Base-by-base conservation (phyloP, 2,888 invertebrate genomes). In the Metopia argyrocephala region DNA sequence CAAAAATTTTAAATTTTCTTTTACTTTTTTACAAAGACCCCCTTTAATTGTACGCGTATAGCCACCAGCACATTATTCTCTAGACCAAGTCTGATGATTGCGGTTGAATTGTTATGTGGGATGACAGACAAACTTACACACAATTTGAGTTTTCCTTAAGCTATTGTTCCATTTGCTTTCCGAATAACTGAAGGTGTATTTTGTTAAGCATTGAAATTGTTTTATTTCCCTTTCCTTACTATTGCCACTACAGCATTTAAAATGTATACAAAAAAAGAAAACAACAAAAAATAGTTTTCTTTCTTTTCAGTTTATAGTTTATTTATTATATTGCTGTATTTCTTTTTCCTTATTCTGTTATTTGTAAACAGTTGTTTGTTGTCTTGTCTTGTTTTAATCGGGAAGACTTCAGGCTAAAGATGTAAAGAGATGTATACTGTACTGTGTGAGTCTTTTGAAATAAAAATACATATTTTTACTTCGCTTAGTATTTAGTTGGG, bases 251-350 rank as follows among this genome's bases (percentile, higher is more conserved):
- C 1, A 38, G 38, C 38, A 15, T 12, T 38, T 1, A 15, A 38
- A 38, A 3, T 9, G 15, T 9, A 38, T 9, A 38, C 3, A 38
- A 15, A 3, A 4, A 38, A 1, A 12, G 31, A 61, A 6, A 57
- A 52, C 38, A 25, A 4, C 62, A 27, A 25, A 20, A 21, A 15
- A 50, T n/a, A n/a, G n/a, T n/a, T 66, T 74, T 31, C 46, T 23
- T 57, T 57, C n/a, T n/a, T n/a, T n/a, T n/a, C n/a, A n/a, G n/a
- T 31, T 66, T 38, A 38, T 38, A 38, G 9, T 38, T 38, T n/a
- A n/a, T n/a, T n/a, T n/a, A n/a, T 38, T 38, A 38, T 9, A 38
- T 38, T 38, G 38, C 15, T 15, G 38, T 38, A 4, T 12, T 38
- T 12, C 12, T 38, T 38, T 50, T 38, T 74, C 48, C 18, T 64